Conservation (phyloP, 1,140 invertebrate genomes). For the Caenorhabditis remanei region DNA sequence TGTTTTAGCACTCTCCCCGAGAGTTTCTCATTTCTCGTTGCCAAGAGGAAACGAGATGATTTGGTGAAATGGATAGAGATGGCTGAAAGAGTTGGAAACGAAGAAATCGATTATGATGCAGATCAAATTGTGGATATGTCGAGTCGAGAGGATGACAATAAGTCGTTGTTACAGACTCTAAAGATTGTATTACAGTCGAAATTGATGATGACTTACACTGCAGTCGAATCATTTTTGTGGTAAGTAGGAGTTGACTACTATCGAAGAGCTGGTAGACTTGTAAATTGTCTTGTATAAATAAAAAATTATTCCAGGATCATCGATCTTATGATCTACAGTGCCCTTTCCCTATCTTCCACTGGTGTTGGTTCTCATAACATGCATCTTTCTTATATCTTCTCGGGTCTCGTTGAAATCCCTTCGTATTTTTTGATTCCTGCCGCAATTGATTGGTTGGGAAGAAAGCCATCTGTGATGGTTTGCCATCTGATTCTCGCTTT, state of each 20-base stretch:
- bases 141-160: slow-evolving; percentile 25
- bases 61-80: slow-evolving; percentile 34
- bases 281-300: neutral
- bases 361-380: slow-evolving; percentile 41
- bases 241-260: neutral
- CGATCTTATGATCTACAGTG: slow-evolving; percentile 55
- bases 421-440: slow-evolving; percentile 49
- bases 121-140: slow-evolving; percentile 55
- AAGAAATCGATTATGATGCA: slow-evolving; percentile 40
- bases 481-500: slow-evolving; percentile 19
- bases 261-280: neutral
- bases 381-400: slow-evolving; percentile 49
- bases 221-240: slow-evolving; percentile 32
- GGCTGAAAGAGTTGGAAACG: slow-evolving; percentile 30
- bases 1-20: slow-evolving; percentile 54
- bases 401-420: slow-evolving; percentile 53
- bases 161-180: neutral
- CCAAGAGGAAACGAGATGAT: neutral
- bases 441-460: slow-evolving; percentile 50
- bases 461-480: slow-evolving; percentile 46
- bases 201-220: slow-evolving; percentile 6
- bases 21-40: slow-evolving; percentile 54
- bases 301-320: slow-evolving; percentile 28
- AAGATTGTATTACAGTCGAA: slow-evolving; percentile 17
- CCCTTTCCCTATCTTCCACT: slow-evolving; percentile 23